Conservation (phyloP, 2,888 invertebrate species). For the Allacma fusca region DNA sequence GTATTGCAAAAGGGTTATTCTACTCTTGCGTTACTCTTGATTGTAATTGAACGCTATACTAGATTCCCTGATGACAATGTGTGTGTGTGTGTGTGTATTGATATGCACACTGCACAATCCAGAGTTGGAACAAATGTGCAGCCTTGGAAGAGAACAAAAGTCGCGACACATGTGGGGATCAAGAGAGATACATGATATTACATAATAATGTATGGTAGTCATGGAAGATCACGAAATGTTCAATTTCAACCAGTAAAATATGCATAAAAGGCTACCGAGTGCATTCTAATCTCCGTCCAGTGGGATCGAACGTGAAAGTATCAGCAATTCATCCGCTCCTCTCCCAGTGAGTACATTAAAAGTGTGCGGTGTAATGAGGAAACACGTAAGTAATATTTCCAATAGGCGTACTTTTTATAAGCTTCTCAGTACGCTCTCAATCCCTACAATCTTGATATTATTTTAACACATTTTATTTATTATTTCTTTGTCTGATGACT, state of each 20-base stretch:
- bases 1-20: too few species aligned
- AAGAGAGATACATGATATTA: slow-evolving; percentile 7
- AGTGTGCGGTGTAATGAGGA: too few species aligned
- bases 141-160: not conserved
- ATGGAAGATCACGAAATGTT: slow-evolving; percentile 16
- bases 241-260: not conserved
- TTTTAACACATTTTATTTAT: not conserved
- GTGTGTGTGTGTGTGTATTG: too few species aligned
- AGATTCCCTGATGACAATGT: too few species aligned
- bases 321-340: too few species aligned
- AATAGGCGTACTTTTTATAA: too few species aligned
- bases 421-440: not conserved
- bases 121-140: not conserved
- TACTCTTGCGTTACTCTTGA: too few species aligned
- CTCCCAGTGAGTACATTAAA: too few species aligned
- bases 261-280: not conserved
- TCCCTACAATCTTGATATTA: not conserved
- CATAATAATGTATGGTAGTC: not conserved
- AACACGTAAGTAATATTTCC: too few species aligned
- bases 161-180: slow-evolving; percentile 7
- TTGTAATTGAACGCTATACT: too few species aligned
- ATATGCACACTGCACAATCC: not conserved
- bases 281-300: not conserved
- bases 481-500: slow-evolving; percentile 2
- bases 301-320: slow-evolving; percentile 13